Evolutionary conservation across 2,888 invertebrate species (phyloP).

Genomic region (Melieria crassipennis): DNA sequence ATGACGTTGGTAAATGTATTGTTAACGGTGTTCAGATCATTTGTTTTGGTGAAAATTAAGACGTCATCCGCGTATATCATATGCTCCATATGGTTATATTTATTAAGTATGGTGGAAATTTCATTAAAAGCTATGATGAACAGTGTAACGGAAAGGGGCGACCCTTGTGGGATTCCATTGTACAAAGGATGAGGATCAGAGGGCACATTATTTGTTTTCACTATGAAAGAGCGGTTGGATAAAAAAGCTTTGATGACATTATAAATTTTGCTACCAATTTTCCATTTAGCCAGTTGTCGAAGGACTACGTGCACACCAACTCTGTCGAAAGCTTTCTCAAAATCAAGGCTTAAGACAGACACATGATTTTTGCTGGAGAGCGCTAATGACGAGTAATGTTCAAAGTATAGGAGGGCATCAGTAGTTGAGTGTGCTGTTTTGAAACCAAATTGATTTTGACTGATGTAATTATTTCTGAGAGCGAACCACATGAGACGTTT

Average conservation of each 20-base stretch:
- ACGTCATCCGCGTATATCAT: no score
- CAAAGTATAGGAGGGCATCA: conserved; percentile 13
- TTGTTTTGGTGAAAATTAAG: neutral
- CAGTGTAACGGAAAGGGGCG: conserved; percentile 10
- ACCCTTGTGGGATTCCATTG: conserved; percentile 19
- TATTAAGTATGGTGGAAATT: neutral
- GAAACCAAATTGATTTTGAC: conserved; percentile 14
- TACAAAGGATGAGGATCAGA: neutral
- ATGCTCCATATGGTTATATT: neutral
- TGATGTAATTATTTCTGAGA: conserved; percentile 21
- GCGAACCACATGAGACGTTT: conserved; percentile 48
- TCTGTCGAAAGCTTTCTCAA: neutral
- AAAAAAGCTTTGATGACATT: conserved; percentile 15
- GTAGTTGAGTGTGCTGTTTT: conserved; percentile 17
- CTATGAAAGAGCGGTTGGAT: neutral
- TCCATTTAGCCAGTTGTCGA: conserved; percentile 11
- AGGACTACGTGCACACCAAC: conserved; percentile 2
- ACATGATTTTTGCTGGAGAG: conserved; percentile 24
- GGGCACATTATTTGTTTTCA: neutral
- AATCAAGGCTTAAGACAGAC: neutral
- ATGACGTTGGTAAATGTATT: neutral
- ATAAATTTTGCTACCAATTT: conserved; percentile 7
- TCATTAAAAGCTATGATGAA: conserved; percentile 13
- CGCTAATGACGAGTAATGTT: conserved; percentile 7
- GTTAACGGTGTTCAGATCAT: neutral